phyloP scores from a whole-genome alignment of 1,140 invertebrate genomes.

The Berghia stephanieae region DNA sequence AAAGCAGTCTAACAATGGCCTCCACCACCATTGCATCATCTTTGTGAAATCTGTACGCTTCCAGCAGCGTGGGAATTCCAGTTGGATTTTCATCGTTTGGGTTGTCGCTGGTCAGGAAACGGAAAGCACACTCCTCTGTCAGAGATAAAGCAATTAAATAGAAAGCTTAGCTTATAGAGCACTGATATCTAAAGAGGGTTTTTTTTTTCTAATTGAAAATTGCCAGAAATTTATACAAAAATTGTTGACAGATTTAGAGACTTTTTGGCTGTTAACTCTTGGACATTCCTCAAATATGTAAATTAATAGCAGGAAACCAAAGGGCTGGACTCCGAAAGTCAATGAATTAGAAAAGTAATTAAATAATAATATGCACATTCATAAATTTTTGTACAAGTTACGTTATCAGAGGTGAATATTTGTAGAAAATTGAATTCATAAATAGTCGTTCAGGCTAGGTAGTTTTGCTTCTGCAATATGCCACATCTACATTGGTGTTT shows the following conservation, averaged over 20 bases:
- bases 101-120: constrained; percentile 54
- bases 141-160: background rate
- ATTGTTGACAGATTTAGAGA: background rate
- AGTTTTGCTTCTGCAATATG: too few species aligned
- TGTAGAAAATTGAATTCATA: too few species aligned
- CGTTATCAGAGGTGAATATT: too few species aligned
- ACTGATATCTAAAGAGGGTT: background rate
- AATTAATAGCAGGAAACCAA: background rate
- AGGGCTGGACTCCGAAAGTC: too few species aligned
- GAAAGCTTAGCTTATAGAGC: background rate
- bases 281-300: background rate
- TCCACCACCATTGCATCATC: constrained; percentile 65
- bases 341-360: too few species aligned
- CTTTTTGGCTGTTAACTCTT: background rate
- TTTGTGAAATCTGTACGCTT: constrained; percentile 60
- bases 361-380: too few species aligned
- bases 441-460: too few species aligned
- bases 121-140: constrained; percentile 64
- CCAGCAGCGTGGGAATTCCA: constrained; percentile 58
- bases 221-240: background rate
- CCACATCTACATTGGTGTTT: too few species aligned
- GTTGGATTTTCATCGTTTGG: constrained; percentile 42
- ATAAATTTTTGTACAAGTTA: too few species aligned
- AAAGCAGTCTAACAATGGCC: constrained; percentile 57
- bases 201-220: background rate